A percentile compares a stretch with the other conserved stretches of the same genome.
Evolutionary conservation across 2,113 vertebrate species (phyloP).

Genomic region (Penelope pileata): DNA sequence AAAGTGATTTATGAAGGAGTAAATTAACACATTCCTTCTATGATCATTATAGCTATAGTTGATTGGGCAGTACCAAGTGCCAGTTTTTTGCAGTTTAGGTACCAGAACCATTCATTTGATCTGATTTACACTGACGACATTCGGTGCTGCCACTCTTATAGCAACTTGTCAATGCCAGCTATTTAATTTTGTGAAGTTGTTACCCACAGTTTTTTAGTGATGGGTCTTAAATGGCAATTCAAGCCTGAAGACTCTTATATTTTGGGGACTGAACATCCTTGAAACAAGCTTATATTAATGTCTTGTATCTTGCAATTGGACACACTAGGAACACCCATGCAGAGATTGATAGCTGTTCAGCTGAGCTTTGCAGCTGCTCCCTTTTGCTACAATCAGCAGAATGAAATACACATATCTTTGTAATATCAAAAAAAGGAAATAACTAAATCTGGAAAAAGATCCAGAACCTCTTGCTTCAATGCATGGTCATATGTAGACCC

Average conservation of each 20-base stretch:
- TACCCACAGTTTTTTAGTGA: neutral
- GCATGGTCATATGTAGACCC: neutral
- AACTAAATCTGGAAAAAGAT: neutral
- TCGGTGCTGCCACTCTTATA: neutral
- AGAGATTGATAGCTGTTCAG: neutral
- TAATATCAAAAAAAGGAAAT: neutral
- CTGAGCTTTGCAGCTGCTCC: conserved; percentile 14
- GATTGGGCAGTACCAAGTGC: neutral
- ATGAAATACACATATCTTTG: neutral
- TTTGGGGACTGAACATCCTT: neutral
- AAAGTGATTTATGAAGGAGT: neutral
- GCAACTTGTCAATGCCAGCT: conserved; percentile 3
- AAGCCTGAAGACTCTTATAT: neutral
- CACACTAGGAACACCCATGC: neutral
- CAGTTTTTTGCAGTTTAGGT: neutral
- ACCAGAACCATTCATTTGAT: neutral
- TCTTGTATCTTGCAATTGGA: neutral
- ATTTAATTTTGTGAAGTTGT: conserved; percentile 4
- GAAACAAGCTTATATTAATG: neutral
- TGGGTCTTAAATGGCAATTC: neutral
- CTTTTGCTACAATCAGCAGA: neutral
- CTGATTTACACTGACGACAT: neutral
- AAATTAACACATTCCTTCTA: neutral
- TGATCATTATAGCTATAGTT: neutral
- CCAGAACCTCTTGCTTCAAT: neutral